Evolutionary conservation across 2,888 invertebrate species (phyloP), one percentile per base, ranked within the genome.

Genomic region (Rhaphigaster nebulosa): DNA sequence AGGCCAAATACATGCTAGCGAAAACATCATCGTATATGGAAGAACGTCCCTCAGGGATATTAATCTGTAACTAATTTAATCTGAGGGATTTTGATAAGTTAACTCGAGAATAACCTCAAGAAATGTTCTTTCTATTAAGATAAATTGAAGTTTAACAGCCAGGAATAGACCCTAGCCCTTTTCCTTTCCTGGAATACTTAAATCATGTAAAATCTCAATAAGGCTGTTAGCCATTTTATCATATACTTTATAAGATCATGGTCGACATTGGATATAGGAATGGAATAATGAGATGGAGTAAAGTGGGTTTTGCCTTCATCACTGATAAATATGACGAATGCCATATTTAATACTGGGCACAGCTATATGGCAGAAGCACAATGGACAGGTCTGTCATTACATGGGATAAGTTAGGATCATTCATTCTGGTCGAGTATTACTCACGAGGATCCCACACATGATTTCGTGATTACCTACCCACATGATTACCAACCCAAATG

Each of bases 341-440:
- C 13, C 23, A 34, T 34, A 34, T 34, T 70, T 70, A 26, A 70
- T 34, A 34, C 18, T 34, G 34, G 34, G 6, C 34, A n/a, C n/a
- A 70, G 70, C 0, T 34, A 70, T 70, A 8, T 34, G 70, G 20
- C 15, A 29, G 15, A 29, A 65, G 29, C 29, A 65, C 34, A 70
- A 70, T 70, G 70, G 70, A 70, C 18, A 70, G 70, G 18, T 70
- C 70, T 20, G 70, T 34, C 70, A 70, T 70, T 34, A 70, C 70
- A 70, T 4, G 20, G 34, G 34, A 70, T 34, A 70, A 70, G 34
- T 70, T 34, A 65, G 65, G 34, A 34, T 34, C 20, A 70, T 70
- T 34, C 65, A 34, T 60, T n/a, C 12, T 60, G 1, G n/a, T n/a
- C 60, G 60, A n/a, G 60, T 34, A 70, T 70, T 70, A 34, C 70